Base-by-base conservation (phyloP, 2,113 vertebrate genomes). In the Sorex fumeus region DNA sequence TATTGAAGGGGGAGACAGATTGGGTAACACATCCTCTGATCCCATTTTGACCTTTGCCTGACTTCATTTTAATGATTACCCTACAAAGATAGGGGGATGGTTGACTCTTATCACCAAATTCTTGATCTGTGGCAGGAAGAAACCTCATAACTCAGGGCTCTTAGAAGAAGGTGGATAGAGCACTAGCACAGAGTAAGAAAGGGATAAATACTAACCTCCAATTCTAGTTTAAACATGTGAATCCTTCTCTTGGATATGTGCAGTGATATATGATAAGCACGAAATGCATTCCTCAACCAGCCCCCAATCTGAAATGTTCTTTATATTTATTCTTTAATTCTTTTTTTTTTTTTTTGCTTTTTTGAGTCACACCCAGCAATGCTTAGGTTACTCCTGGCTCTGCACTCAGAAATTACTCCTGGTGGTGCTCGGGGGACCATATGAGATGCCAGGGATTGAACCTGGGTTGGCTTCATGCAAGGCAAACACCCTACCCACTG, bases 51-150 rank as follows among this genome's bases (percentile, higher is more conserved):
- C 40, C 40, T 40, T 40, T 40, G 40, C 40, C 40, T 40, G 40
- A 15, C 66, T 43, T 72, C 28, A 4, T 69, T 72, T 80, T 74
- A 95, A 94, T 64, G 88, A 94, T 96, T 77, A 88, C 76, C 28
- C n/a, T 43, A 30, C 8, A 77, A 70, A 30, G 18, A 30, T 3
- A 71, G 40, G 72, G n/a, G 21, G 28, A 6, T 86, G 75, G 36
- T 64, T 75, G 72, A 32, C 8, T 50, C 32, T 40, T 69, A 50
- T 75, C 45, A 12, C 30, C 27, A 81, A 83, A 88, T 70, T 18
- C 19, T 34, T 85, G 25, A 80, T 64, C 72, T 70, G 74, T 53
- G 88, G 67, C 75, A 77, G 1, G 11, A 90, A 67, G 47, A 50
- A 36, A 11, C 40, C 74, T 32, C 72, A 79, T 34, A 45, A 36